phyloP scores from a whole-genome alignment of 2,113 vertebrate species.

The Pluvialis apricaria region DNA sequence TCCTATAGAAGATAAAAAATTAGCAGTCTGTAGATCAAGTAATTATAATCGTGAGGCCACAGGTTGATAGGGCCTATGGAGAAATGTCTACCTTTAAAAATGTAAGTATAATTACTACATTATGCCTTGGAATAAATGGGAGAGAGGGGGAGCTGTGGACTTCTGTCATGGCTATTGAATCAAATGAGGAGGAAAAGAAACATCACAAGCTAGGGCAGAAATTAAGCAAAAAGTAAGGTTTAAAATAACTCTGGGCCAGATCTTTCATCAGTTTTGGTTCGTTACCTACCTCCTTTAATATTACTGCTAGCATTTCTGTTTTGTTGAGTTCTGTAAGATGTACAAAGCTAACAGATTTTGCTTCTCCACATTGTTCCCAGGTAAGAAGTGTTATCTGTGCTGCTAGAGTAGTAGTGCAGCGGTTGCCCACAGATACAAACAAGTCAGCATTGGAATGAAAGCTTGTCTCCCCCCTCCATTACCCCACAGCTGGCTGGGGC shows the following conservation, averaged over 20 bases:
- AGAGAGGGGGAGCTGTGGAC: background rate
- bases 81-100: constrained; percentile 63
- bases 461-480: background rate
- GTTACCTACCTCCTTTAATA: background rate
- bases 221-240: background rate
- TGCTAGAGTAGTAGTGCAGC: background rate
- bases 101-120: constrained; percentile 59
- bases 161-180: background rate
- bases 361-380: background rate
- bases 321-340: background rate
- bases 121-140: constrained; percentile 25
- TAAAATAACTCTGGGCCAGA: background rate
- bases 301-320: background rate
- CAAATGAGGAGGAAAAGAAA: background rate
- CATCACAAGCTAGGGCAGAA: background rate
- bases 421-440: background rate
- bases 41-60: constrained; percentile 53
- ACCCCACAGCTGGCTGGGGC: background rate
- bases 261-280: background rate
- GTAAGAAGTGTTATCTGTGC: background rate
- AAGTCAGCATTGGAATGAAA: background rate
- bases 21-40: constrained; percentile 54
- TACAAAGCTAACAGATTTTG: background rate
- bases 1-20: constrained; percentile 49
- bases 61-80: constrained; percentile 63